phyloP scores from a whole-genome alignment of 2,113 vertebrate species.

The Orientallactaga bullata region DNA sequence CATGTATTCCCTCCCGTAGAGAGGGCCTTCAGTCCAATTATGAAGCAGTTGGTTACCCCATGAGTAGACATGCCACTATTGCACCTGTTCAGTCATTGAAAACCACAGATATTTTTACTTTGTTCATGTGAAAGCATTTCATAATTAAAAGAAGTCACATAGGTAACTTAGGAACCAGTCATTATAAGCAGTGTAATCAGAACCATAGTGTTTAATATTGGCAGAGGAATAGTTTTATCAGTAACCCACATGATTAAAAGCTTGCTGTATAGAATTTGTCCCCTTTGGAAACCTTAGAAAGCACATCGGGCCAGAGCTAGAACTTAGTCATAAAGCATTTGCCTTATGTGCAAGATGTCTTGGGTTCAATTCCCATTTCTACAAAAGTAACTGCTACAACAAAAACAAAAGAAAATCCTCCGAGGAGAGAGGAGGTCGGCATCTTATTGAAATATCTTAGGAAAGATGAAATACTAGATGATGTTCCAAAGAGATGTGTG shows the following conservation, averaged over 20 bases:
- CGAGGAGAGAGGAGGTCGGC: neutral
- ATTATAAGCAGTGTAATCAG: slow-evolving; percentile 39
- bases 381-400: neutral
- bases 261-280: neutral
- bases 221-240: slow-evolving; percentile 25
- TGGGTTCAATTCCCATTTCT: no score
- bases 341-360: no score
- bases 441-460: neutral
- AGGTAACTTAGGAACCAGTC: slow-evolving; percentile 10
- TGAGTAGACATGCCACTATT: no score
- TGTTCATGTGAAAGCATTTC: neutral
- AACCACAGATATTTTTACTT: slow-evolving; percentile 11
- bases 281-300: neutral
- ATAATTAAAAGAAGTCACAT: slow-evolving; percentile 20
- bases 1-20: no score
- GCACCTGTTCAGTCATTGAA: no score
- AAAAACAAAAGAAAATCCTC: neutral
- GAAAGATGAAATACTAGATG: slow-evolving; percentile 4
- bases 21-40: no score
- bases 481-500: neutral
- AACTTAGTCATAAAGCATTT: neutral
- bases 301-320: neutral
- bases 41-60: no score
- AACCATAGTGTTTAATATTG: neutral
- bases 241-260: neutral